These are phyloP conservation scores for Cololabis saira DNA, from an alignment of 2,113 vertebrate species.

Conservation along the genomic window DNA sequence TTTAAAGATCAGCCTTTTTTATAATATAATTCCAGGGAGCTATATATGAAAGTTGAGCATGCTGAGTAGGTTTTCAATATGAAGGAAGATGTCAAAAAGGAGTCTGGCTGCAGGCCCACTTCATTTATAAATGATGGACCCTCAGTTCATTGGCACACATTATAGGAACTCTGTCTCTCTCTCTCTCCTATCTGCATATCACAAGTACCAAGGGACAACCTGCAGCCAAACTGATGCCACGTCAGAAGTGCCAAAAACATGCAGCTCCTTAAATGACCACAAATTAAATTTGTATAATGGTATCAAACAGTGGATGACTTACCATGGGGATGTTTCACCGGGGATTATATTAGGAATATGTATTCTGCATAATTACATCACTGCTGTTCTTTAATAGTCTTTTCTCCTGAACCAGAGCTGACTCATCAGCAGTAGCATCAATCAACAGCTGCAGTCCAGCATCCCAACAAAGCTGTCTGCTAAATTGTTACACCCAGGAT, in stretches of 20 bases:
- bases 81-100: conserved; percentile 46
- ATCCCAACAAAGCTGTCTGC: not conserved
- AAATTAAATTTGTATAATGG: too few species aligned
- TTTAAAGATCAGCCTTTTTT: conserved; percentile 16
- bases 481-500: conserved; percentile 4
- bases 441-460: conserved; percentile 20
- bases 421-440: conserved; percentile 16
- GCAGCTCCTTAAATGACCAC: too few species aligned
- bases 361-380: conserved; percentile 22
- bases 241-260: too few species aligned
- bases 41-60: conserved; percentile 21
- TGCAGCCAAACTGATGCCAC: too few species aligned
- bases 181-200: not conserved
- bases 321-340: not conserved
- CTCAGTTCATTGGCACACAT: conserved; percentile 46
- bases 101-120: conserved; percentile 16
- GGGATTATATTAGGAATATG: not conserved
- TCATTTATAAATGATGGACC: conserved; percentile 68
- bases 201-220: too few species aligned
- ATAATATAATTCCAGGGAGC: not conserved
- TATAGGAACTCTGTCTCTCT: conserved; percentile 13
- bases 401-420: not conserved
- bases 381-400: conserved; percentile 21
- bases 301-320: not conserved
- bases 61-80: conserved; percentile 33